These are phyloP conservation scores for Cryptomyrus ogoouensis DNA, from an alignment of 2,113 vertebrate genomes.

Conservation along the genomic window DNA sequence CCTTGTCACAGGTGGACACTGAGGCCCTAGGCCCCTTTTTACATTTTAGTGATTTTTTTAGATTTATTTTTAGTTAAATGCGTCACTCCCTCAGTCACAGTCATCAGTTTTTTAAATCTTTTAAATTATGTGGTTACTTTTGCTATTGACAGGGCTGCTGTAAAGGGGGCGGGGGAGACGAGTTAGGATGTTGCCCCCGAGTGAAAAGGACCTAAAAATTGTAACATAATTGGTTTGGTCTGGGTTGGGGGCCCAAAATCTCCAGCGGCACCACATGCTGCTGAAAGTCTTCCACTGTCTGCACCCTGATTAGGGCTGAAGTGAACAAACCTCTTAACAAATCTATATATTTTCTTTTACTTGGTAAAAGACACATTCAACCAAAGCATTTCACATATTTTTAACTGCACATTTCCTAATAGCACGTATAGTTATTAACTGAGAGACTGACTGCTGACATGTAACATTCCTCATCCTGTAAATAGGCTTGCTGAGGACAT, in stretches of 20 bases:
- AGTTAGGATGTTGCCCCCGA: neutral
- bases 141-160: neutral
- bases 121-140: neutral
- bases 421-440: neutral
- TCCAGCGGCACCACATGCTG: neutral
- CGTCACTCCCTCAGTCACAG: neutral
- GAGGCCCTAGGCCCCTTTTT: no score
- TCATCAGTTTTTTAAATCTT: neutral
- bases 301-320: neutral
- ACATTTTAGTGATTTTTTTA: neutral
- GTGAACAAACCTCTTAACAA: neutral
- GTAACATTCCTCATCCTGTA: neutral
- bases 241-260: neutral
- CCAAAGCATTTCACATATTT: neutral
- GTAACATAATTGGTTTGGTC: neutral
- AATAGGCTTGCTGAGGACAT: neutral
- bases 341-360: neutral
- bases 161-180: neutral
- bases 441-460: neutral
- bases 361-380: no score
- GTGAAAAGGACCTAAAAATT: neutral
- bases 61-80: neutral
- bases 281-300: neutral
- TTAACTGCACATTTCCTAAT: neutral
- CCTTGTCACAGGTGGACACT: neutral